phyloP scores from a whole-genome alignment of 2,113 vertebrate species.

The Entelurus aequoreus region DNA sequence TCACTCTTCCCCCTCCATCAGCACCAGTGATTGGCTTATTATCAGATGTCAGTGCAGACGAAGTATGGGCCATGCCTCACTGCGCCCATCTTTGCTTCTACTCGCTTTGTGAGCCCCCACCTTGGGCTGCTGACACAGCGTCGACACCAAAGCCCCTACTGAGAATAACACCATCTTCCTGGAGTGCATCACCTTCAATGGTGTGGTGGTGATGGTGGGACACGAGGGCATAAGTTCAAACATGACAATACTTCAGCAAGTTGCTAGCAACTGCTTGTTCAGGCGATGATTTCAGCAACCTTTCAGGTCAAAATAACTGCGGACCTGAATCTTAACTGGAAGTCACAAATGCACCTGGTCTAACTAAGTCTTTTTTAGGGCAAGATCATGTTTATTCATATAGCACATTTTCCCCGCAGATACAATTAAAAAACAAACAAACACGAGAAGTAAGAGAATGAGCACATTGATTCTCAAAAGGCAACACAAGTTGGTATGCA shows the following conservation, averaged over 20 bases:
- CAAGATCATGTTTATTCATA: too few species aligned
- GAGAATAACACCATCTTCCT: conserved; percentile 19
- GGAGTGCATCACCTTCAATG: neutral
- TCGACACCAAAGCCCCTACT: conserved; percentile 15
- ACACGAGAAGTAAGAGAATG: too few species aligned
- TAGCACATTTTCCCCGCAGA: too few species aligned
- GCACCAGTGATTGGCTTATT: conserved; percentile 62
- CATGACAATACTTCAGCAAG: neutral
- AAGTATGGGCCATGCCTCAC: conserved; percentile 50
- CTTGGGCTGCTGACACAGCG: conserved; percentile 1
- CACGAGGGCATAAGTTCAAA: neutral
- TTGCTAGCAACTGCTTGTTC: too few species aligned
- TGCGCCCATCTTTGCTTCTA: conserved; percentile 30
- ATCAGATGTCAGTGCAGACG: conserved; percentile 53
- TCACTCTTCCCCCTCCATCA: conserved; percentile 60
- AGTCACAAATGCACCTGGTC: too few species aligned
- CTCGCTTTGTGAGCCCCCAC: conserved; percentile 1
- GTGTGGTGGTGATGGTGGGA: conserved; percentile 8
- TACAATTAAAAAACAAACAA: too few species aligned
- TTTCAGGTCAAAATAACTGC: too few species aligned
- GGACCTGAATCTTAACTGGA: too few species aligned
- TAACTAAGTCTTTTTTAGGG: too few species aligned
- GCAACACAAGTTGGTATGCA: too few species aligned
- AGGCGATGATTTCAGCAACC: too few species aligned
- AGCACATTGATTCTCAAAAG: too few species aligned